Percentiles rank a stretch among this genome's conserved stretches.
These are phyloP conservation scores for Silurus aristotelis DNA, from an alignment of 2,797 vertebrate species.

Conservation along the genomic window DNA sequence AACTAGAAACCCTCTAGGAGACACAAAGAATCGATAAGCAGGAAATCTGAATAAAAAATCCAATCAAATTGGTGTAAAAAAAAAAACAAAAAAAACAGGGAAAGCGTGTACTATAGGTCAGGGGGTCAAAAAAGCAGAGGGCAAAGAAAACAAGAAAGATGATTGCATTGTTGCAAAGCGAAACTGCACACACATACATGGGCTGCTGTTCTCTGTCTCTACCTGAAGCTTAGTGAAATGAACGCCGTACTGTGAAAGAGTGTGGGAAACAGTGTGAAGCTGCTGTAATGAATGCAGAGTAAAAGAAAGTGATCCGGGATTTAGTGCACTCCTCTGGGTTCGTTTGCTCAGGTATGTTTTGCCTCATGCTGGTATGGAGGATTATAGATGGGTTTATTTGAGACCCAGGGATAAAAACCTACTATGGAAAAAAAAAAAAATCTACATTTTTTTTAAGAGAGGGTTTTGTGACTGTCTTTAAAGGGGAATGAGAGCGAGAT, in stretches of 20 bases:
- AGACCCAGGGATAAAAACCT: constrained; percentile 4
- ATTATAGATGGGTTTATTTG: constrained; percentile 15
- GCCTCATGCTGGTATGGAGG: constrained; percentile 18
- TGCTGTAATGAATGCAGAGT: constrained; percentile 29
- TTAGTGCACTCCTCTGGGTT: constrained; percentile 27
- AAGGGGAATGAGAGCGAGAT: background rate
- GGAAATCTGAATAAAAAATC: background rate
- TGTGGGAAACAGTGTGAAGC: constrained; percentile 29
- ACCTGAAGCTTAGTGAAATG: background rate
- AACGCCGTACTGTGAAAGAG: constrained; percentile 2
- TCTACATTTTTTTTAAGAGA: background rate
- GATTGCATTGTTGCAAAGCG: background rate
- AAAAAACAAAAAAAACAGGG: background rate
- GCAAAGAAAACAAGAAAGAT: background rate
- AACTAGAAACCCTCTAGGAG: background rate
- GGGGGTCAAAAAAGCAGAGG: background rate
- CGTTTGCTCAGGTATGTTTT: constrained; percentile 33
- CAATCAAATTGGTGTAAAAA: background rate
- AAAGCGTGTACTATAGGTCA: background rate
- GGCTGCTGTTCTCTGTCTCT: background rate
- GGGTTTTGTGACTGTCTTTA: background rate
- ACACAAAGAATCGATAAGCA: background rate
- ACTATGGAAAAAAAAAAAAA: background rate
- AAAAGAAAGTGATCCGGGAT: constrained; percentile 10
- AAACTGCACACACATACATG: background rate